Evolutionary conservation across 2,113 vertebrate species (phyloP).

Genomic region (Pongo pygmaeus): DNA sequence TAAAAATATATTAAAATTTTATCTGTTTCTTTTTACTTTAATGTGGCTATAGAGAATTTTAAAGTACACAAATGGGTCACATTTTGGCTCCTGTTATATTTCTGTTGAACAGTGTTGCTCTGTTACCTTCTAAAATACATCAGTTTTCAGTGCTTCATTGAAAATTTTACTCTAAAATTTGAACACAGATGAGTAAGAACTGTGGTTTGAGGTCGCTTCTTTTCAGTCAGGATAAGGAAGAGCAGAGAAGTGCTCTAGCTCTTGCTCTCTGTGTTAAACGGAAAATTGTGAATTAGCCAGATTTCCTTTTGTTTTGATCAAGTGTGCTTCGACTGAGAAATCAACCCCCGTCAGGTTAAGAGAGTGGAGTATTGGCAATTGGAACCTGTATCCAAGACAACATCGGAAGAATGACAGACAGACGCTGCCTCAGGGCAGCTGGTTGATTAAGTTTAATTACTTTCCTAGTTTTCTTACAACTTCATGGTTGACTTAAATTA

Average conservation of each 20-base stretch:
- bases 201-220: not conserved
- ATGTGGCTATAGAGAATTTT: not conserved
- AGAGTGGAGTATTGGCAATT: not conserved
- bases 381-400: not conserved
- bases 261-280: not conserved
- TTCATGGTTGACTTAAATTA: not conserved
- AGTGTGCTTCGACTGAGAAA: not conserved
- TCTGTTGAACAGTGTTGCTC: not conserved
- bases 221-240: not conserved
- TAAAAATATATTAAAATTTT: not conserved
- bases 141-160: not conserved
- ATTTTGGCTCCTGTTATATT: not conserved
- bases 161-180: slow-evolving; percentile 30
- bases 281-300: not conserved
- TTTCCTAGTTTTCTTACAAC: slow-evolving; percentile 1
- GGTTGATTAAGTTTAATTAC: not conserved
- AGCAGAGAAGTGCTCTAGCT: not conserved
- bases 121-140: not conserved
- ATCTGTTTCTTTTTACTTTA: slow-evolving; percentile 13
- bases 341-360: not conserved
- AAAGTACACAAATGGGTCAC: not conserved
- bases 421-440: not conserved
- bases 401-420: not conserved
- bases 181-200: not conserved
- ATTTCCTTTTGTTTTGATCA: not conserved